Base-by-base conservation (phyloP, 2,888 invertebrate species). In the Agrilus mali region DNA sequence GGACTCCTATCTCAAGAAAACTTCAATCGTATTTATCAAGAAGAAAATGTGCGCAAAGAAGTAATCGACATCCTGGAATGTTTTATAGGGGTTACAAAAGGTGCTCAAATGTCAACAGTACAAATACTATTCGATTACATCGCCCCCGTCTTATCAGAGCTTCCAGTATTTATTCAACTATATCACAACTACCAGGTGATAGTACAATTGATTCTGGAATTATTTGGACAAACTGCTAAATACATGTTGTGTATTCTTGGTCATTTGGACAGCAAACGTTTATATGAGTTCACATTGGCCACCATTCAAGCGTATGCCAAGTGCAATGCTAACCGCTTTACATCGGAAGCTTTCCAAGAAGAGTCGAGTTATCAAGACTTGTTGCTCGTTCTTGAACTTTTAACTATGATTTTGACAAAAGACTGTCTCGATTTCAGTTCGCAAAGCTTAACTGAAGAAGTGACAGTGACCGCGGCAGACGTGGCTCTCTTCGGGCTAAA, bases 171-270 rank as follows among this genome's bases (percentile, higher is more conserved):
- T 38, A 63, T 89, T 44, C 80, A 74, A 47, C 61, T 82, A 31
- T 89, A 85, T 60, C 82, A 84, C 64, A 85, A 86, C 65, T 86
- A 86, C 63, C 82, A 82, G 43, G 76, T 80, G 44, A 77, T 90
- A 45, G 83, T 89, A 39, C 76, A 86, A 56, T 72, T 86, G 12
- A 78, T 86, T 36, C 66, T 86, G 46, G 80, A 82, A 58, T 65
- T 88, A 33, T 79, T 85, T 48, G 78, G 78, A 33, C 81, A 82
- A 58, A 78, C 79, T 54, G 80, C 84, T 2, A 78, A 79, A 53
- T 71, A 77, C 47, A 79, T 84, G 72, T 65, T 86, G 42, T 78
- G 80, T 53, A 82, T 77, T 36, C 67, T 73, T 10, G 70, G 70
- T 22, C 68, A 77, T 55, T 64, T 69, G 22, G 76, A 80, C 52